phyloP scores from a whole-genome alignment of 2,888 invertebrate species.

The Cosmia pyralina region DNA sequence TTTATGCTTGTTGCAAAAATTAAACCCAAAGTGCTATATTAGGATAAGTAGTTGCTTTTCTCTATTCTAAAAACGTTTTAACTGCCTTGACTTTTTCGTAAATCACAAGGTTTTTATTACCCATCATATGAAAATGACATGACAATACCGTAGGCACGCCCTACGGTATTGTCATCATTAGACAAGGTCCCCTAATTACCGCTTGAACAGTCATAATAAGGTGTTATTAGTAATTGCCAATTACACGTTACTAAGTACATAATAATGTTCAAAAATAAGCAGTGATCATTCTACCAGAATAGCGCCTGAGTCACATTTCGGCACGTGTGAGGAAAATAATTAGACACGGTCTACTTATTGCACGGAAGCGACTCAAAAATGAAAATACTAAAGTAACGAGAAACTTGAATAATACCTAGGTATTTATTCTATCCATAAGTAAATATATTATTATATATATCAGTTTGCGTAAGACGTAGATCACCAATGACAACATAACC shows the following conservation, averaged over 20 bases:
- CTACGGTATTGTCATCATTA: background rate
- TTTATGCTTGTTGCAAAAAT: too few species aligned
- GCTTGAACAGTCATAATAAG: background rate
- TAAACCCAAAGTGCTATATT: too few species aligned
- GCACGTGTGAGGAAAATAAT: background rate
- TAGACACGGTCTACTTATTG: background rate
- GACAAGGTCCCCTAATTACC: background rate
- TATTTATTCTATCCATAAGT: background rate
- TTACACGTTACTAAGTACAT: background rate
- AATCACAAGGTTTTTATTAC: background rate
- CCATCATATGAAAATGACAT: background rate
- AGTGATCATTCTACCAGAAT: background rate
- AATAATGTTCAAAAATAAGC: background rate
- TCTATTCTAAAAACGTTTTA: too few species aligned
- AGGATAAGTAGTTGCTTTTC: too few species aligned
- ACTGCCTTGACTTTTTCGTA: background rate
- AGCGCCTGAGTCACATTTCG: background rate
- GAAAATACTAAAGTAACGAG: background rate
- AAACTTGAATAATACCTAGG: background rate
- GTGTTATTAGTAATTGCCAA: background rate
- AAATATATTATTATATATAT: too few species aligned
- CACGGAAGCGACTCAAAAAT: background rate
- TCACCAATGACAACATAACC: conserved; percentile 8
- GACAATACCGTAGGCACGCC: too few species aligned
- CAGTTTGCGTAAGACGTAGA: conserved; percentile 13